phyloP scores from a whole-genome alignment of 2,797 vertebrate genomes.

The Brachymystax lenok region DNA sequence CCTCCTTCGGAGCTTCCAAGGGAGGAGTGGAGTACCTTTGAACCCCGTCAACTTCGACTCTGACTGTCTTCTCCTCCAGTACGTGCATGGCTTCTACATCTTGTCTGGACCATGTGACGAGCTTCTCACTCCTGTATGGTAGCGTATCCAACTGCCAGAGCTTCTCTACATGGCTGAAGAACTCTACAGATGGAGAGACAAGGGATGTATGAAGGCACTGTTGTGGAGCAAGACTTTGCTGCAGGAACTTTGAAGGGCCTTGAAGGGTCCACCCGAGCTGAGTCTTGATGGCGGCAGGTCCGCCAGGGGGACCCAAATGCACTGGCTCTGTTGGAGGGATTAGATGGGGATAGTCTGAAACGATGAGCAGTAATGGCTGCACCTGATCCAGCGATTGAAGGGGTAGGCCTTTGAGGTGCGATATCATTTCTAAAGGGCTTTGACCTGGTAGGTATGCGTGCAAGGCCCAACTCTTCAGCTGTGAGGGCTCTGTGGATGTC shows the following conservation, averaged over 20 bases:
- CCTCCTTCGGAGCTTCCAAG: neutral
- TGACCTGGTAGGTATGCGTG: slow-evolving; percentile 1
- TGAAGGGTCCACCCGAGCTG: too few species aligned
- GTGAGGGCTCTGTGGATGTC: slow-evolving; percentile 10
- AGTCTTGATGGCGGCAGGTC: neutral
- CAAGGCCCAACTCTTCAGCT: neutral
- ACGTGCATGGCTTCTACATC: neutral
- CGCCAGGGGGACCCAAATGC: neutral
- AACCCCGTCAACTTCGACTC: neutral
- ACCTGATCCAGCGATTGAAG: neutral
- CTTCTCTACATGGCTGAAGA: slow-evolving; percentile 13
- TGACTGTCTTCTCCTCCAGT: neutral
- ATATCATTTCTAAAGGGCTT: slow-evolving; percentile 5
- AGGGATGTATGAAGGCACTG: neutral
- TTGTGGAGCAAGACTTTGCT: neutral
- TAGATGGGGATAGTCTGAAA: slow-evolving; percentile 13
- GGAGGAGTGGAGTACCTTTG: neutral
- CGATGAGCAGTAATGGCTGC: slow-evolving; percentile 3
- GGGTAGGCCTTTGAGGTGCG: neutral
- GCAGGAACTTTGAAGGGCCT: too few species aligned
- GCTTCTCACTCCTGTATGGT: neutral
- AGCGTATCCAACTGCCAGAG: neutral
- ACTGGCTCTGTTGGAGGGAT: slow-evolving; percentile 12
- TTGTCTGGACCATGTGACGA: neutral
- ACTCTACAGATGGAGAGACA: neutral